Percentiles rank a stretch among this genome's conserved stretches.
Conservation (phyloP, 2,888 invertebrate species). For the Lycophotia porphyrea region DNA sequence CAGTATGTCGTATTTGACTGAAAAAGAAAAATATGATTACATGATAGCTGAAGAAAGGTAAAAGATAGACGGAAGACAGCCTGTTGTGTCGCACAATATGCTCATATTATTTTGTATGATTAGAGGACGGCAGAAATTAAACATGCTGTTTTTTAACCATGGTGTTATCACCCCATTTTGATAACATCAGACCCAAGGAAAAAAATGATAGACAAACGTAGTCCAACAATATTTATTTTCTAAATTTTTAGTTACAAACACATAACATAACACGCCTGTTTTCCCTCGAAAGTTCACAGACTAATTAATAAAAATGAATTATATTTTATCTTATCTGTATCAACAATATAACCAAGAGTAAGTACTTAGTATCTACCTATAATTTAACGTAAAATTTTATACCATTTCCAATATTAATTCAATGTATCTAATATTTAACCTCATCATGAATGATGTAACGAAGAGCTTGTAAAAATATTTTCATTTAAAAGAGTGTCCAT, state of each 20-base stretch:
- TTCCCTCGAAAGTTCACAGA: neutral
- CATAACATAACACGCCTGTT: neutral
- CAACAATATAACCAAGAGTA: conserved; percentile 17
- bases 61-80: neutral
- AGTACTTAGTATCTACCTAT: neutral
- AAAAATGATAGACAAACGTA: neutral
- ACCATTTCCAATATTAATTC: neutral
- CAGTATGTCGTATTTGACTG: conserved; percentile 36
- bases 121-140: neutral
- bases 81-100: neutral
- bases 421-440: neutral
- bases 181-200: neutral
- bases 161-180: too few species aligned
- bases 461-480: neutral
- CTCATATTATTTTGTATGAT: neutral
- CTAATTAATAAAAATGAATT: neutral
- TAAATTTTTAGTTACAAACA: conserved; percentile 21
- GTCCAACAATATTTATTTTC: conserved; percentile 43
- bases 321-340: neutral
- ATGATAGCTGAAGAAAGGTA: neutral
- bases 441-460: neutral
- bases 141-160: neutral
- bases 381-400: neutral
- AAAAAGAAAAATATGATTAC: neutral
- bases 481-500: neutral